Base-by-base conservation (phyloP, 2,888 invertebrate species). In the Amphimallon solstitiale region DNA sequence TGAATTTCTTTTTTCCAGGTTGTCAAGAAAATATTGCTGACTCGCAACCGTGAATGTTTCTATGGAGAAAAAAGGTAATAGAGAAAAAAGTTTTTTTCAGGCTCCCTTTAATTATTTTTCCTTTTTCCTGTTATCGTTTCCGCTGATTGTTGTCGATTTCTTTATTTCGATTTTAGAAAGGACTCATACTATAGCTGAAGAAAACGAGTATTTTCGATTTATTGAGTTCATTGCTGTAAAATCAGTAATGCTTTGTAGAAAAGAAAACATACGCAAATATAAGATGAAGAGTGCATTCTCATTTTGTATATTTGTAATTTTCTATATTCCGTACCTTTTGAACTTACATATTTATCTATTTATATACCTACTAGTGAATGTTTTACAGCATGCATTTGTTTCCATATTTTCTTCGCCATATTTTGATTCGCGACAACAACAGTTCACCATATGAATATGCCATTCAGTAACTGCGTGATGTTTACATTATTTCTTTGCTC, bases 21-120 rank as follows among this genome's bases (percentile, higher is more conserved):
- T 52, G 46, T 45, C 64, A 19, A 48, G 34, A 40, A 65, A 48
- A 65, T 65, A 65, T 56, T 46, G 64, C 59, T 56, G 64, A 65
- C 59, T 48, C 49, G 38, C 56, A 21, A 49, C 19, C 46, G 19
- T 37, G 21, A 23, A 48, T 59, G 61, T 37, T 61, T 49, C 48
- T 49, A 62, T 48, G 61, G 61, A 37, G 38, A 40, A 62, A 38
- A 49, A 62, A 49, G 49, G 61, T 46, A 60, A 60, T 15, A 21
- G 54, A 5, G 5, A 29, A 29, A 29, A 29, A 23, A 54, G 37
- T 38, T 21, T 38, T 54, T 40, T 51, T 35, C 34, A 29, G 23
- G 14, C 37, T 52, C 34, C 14, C 10, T 51, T 37, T 54, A 54
- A 54, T 54, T 54, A 54, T 51, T 17, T 51, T 35, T 19, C 17